Evolutionary conservation across 2,888 invertebrate species (phyloP), one percentile per base, ranked within the genome.

Genomic region (Chromoteleia sp.): DNA sequence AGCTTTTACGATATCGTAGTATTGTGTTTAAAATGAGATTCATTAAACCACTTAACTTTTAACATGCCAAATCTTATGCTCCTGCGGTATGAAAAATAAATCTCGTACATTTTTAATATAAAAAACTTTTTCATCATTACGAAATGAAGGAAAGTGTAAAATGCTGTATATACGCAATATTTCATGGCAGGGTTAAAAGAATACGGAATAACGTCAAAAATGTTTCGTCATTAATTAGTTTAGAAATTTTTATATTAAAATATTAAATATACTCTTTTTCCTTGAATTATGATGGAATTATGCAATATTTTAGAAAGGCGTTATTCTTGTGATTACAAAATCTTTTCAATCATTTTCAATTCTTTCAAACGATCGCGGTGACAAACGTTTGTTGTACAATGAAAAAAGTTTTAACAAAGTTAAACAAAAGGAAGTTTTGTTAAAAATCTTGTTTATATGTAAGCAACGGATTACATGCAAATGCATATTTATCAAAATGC

Each of bases 61-160:
- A 65, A 65, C 36, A 39, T 29, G 12, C 14, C 10, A n/a, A n/a
- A 25, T 25, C 43, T 68, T 45, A 41, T 56, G 36, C 48, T 39
- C 15, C 4, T 30, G 33, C 10, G 17, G 10, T 52, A 56, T 67
- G 54, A 67, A 67, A 67, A 56, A 68, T 68, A 56, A 45, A 56
- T 68, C 68, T 56, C 36, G 19, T 33, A n/a, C 25, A 36, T 56
- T 68, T 68, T 56, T 68, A 68, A 68, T 68, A 45, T 56, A 68
- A 45, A 59, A 68, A 68, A 68, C 45, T 68, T 68, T 68, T 56
- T 68, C 56, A 56, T 33, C 33, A 45, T 30, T 54, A 14, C 8
- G 43, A 43, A 43, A 54, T 54, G 65, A 68, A 68, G 54, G 19
- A 43, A 45, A 54, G 56, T 68, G 45, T 52, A 45, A 56, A 56